These are phyloP conservation scores for Bergia puertoricense DNA, from an alignment of 92 coral and sea anemone genomes.

Conservation along the genomic window DNA sequence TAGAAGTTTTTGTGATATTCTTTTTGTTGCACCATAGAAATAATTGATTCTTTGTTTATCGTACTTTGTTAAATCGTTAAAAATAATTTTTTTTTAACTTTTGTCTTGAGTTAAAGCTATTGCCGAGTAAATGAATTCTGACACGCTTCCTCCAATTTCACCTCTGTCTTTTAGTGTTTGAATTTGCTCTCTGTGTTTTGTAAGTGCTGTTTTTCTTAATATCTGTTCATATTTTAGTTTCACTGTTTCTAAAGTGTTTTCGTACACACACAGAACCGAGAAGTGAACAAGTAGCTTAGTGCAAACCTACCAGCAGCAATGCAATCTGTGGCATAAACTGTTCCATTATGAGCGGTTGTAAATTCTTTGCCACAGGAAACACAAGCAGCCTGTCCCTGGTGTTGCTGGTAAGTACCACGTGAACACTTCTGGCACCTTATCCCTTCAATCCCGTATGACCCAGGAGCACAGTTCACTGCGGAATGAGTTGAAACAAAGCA, in stretches of 20 bases:
- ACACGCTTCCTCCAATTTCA: not conserved
- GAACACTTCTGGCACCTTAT: constrained; percentile 44
- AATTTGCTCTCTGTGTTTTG: not conserved
- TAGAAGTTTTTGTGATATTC: too few species aligned
- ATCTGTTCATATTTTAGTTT: not conserved
- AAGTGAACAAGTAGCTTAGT: not conserved
- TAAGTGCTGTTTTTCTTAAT: too few species aligned
- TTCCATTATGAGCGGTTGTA: constrained; percentile 43
- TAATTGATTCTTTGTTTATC: too few species aligned
- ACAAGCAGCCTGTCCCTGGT: constrained; percentile 37
- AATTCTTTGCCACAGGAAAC: constrained; percentile 26
- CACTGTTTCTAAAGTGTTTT: not conserved
- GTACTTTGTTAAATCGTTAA: too few species aligned
- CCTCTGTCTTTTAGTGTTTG: too few species aligned
- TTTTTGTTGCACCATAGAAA: too few species aligned
- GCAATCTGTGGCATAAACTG: constrained; percentile 28
- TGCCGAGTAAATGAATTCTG: not conserved
- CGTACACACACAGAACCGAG: not conserved
- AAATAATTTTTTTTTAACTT: too few species aligned
- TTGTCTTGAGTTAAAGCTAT: too few species aligned
- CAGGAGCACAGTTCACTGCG: constrained; percentile 52
- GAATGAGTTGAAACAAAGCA: not conserved
- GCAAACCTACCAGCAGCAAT: not conserved
- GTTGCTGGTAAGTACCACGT: constrained; percentile 50
- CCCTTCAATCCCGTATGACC: constrained; percentile 44